Conservation (phyloP, 2,113 vertebrate species). For the Toxostoma redivivum region DNA sequence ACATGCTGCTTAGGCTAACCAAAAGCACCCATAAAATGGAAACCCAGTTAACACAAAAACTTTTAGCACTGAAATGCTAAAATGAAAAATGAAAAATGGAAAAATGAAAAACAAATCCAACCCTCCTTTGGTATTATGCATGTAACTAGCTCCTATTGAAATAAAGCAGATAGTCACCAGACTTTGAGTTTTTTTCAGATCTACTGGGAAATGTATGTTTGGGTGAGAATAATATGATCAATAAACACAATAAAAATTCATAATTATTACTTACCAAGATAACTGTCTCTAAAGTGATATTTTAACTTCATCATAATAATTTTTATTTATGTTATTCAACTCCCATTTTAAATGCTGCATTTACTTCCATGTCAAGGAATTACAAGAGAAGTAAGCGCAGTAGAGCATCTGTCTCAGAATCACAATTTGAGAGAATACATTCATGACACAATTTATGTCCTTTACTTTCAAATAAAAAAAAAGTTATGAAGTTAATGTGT, state of each 20-base stretch:
- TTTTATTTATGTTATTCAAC: not conserved
- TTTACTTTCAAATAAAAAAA: not conserved
- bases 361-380: not conserved
- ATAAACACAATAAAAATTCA: not conserved
- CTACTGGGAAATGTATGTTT: not conserved
- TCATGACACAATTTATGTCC: not conserved
- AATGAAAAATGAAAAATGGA: not conserved
- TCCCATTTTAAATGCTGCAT: not conserved
- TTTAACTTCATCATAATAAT: not conserved
- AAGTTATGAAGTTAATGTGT: not conserved
- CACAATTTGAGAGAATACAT: not conserved
- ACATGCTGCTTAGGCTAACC: not conserved
- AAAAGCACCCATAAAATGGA: not conserved
- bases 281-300: not conserved
- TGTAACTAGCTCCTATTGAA: not conserved
- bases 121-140: accelerated
- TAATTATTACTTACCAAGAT: not conserved
- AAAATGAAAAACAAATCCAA: not conserved
- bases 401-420: not conserved
- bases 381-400: not conserved
- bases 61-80: not conserved
- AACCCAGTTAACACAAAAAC: not conserved
- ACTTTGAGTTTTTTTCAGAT: accelerated
- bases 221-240: not conserved
- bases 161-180: not conserved